Evolutionary conservation across 1,140 invertebrate species (phyloP).

Genomic region (Aporrectodea caliginosa): DNA sequence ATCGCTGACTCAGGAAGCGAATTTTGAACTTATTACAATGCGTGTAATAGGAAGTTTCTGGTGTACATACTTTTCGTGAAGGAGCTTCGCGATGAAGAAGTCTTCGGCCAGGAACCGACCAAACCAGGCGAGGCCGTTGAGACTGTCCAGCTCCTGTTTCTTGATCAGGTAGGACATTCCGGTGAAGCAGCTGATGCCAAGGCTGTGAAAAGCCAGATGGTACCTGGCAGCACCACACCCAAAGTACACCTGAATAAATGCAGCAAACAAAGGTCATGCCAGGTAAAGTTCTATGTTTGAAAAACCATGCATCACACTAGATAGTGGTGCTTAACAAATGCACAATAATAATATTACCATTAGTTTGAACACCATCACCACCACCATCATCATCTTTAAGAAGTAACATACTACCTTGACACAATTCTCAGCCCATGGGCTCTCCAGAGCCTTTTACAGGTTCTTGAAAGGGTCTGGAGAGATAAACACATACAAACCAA

Average conservation of each 20-base stretch:
- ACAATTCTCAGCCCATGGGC: too few species aligned
- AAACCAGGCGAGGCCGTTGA: constrained; percentile 84
- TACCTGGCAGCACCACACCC: constrained; percentile 92
- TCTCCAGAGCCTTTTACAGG: too few species aligned
- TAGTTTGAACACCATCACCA: too few species aligned
- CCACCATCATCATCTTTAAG: too few species aligned
- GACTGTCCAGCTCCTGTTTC: constrained; percentile 79
- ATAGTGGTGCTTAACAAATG: too few species aligned
- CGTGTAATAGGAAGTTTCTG: too few species aligned
- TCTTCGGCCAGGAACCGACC: constrained; percentile 92
- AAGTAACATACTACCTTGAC: too few species aligned
- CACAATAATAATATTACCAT: too few species aligned
- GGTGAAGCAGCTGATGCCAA: constrained; percentile 89
- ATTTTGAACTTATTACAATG: too few species aligned
- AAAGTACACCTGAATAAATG: constrained; percentile 74
- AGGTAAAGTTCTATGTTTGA: neutral
- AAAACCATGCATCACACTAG: too few species aligned
- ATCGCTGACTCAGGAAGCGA: too few species aligned
- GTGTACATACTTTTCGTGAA: constrained; percentile 33
- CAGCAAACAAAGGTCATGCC: neutral
- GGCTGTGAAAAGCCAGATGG: constrained; percentile 82
- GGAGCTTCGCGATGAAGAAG: constrained; percentile 76
- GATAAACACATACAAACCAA: neutral
- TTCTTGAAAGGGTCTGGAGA: neutral
- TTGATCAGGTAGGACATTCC: constrained; percentile 92